Conservation (phyloP, 2,797 vertebrate species). For the Phataginus tricuspis region DNA sequence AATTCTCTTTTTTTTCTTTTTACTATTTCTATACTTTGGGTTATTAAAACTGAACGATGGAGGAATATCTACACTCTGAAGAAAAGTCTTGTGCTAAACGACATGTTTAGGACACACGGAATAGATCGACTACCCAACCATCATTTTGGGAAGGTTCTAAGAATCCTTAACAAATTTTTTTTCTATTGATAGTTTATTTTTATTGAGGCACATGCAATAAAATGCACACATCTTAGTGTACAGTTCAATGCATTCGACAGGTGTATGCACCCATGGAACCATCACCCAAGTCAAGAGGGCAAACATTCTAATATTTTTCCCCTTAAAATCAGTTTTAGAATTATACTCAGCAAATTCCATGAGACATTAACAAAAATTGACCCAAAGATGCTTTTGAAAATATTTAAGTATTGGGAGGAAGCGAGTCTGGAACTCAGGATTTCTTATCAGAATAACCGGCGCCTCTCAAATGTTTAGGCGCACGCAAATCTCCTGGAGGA, state of each 20-base stretch:
- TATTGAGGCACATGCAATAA: too few relatives aligned
- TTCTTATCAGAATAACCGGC: background rate
- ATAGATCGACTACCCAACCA: background rate
- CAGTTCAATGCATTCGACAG: too few relatives aligned
- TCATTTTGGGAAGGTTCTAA: background rate
- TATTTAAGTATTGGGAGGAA: background rate
- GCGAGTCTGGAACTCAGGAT: background rate
- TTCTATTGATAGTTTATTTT: too few relatives aligned
- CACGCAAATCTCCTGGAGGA: accelerated
- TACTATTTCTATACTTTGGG: background rate
- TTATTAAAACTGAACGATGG: background rate
- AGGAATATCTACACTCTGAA: background rate
- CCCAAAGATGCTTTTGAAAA: background rate
- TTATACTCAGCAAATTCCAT: background rate
- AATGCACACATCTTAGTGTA: too few relatives aligned
- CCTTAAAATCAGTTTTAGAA: too few relatives aligned
- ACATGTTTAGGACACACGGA: background rate
- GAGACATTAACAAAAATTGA: too few relatives aligned
- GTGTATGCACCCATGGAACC: too few relatives aligned
- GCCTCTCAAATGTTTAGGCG: accelerated
- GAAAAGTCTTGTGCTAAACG: background rate
- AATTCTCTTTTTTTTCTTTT: background rate
- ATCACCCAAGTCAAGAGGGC: too few relatives aligned
- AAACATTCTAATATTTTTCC: too few relatives aligned
- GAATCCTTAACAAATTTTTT: background rate